Conservation (phyloP, 2,797 vertebrate genomes). For the Threskiornis aethiopicus region DNA sequence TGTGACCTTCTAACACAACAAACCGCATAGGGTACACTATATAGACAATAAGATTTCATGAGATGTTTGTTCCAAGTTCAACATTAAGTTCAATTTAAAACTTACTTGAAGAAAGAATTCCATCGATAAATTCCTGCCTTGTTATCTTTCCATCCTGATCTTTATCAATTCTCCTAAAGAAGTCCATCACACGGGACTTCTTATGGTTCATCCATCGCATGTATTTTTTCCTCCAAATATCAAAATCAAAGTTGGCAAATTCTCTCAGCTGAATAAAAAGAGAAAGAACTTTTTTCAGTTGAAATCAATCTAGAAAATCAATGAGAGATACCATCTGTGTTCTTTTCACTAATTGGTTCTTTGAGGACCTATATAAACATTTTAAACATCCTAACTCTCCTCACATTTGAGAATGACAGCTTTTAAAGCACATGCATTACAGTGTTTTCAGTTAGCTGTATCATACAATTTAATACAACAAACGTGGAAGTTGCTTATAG, state of each 20-base stretch:
- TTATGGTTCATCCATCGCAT: conserved; percentile 99
- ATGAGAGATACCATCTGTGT: background rate
- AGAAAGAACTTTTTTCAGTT: background rate
- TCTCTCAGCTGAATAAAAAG: conserved; percentile 85
- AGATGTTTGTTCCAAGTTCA: background rate
- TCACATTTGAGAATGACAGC: background rate
- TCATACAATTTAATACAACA: background rate
- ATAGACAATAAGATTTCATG: background rate
- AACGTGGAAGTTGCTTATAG: background rate
- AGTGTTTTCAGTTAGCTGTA: background rate
- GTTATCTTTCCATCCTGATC: conserved; percentile 99
- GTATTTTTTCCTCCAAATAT: conserved; percentile 97
- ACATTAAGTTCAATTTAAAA: background rate
- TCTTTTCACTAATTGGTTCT: background rate
- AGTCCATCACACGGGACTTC: conserved; percentile 99
- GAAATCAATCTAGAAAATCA: background rate
- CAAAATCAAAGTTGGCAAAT: conserved; percentile 99
- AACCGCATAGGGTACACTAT: background rate
- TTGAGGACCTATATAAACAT: background rate
- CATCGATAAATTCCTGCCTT: conserved; percentile 97
- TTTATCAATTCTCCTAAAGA: conserved; percentile 98
- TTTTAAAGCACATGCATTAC: background rate
- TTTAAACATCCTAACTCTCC: background rate
- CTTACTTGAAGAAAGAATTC: conserved; percentile 98
- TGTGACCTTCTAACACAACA: background rate